Evolutionary conservation across 35 echinoderm and acorn worm genomes (phyloP), one percentile per base, ranked within the genome.

Genomic region (Apostichopus parvimensis): DNA sequence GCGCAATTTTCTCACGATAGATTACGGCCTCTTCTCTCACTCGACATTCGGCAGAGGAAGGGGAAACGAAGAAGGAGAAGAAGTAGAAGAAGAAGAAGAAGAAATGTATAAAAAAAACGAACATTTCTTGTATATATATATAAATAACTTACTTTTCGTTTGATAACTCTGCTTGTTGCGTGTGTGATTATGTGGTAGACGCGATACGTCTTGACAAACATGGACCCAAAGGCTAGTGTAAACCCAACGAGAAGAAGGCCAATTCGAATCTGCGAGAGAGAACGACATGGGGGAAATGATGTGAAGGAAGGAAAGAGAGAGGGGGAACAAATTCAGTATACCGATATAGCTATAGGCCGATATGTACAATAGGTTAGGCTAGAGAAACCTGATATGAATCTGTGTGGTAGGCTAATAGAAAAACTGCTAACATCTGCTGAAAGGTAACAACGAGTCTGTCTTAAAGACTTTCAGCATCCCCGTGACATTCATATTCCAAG

Each of bases 111-210:
- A 61, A 8, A 60, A 61, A 12, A 61, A 61, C 58, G 8, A 61
- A 61, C 58, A 61, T 9, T 73, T 73, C 5, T 61, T 73, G 70
- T 73, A 73, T 53, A 68, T n/a, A n/a, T n/a, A n/a, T 23, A 10
- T 92, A 45, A 45, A 45, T 45, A 45, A 45, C 34, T 45, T 45
- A 96, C 95, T 87, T 96, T 96, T 79, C 95, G 56, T 91, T 94
- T 96, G 79, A 96, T 96, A 54, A 96, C 97, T 77, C 97, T 71
- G 62, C 97, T 99, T 5, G 93, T 99, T 59, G 97, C 94, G 58
- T 99, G 97, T 62, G 97, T 99, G 24, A 99, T 94, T 11, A 99
- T 99, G 81, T 99, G 97, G 75, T 96, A 99, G 1, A 99, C 97
- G 3, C 95, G 91, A 81, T 96, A 96, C 0, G 95, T 99, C 60